Evolutionary conservation across 1,140 invertebrate genomes (phyloP).

Genomic region (Tyrophagus putrescentiae): DNA sequence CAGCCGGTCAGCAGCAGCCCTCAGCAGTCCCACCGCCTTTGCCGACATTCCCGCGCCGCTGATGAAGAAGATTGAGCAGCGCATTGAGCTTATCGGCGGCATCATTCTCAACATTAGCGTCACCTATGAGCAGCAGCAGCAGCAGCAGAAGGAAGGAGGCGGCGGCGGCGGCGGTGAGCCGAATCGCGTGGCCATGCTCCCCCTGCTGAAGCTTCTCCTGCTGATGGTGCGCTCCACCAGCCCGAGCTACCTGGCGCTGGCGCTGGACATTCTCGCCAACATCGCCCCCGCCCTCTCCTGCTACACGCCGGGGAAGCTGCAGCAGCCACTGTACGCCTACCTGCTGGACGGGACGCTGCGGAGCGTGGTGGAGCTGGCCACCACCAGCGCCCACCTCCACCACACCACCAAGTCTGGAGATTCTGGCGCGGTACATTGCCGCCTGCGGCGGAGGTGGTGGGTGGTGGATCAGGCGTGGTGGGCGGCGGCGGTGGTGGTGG

Average conservation of each 20-base stretch:
- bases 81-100: constrained; percentile 10
- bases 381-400: constrained; percentile 20
- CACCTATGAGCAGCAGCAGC: constrained; percentile 13
- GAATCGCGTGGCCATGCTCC: constrained; percentile 9
- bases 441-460: too few relatives aligned
- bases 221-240: constrained; percentile 17
- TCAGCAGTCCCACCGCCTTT: neutral
- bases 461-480: too few relatives aligned
- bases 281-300: constrained; percentile 8
- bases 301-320: neutral
- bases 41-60: neutral
- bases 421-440: constrained; percentile 19
- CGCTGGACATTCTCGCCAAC: constrained; percentile 23
- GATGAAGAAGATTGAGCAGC: neutral
- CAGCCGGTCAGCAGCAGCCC: too few relatives aligned
- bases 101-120: constrained; percentile 20
- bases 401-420: constrained; percentile 20
- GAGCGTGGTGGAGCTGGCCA: constrained; percentile 10
- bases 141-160: neutral
- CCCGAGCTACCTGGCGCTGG: constrained; percentile 12
- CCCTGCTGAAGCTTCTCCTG: constrained; percentile 20
- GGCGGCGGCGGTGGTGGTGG: too few relatives aligned
- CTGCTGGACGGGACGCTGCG: constrained; percentile 9
- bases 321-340: neutral
- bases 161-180: neutral